phyloP scores from a whole-genome alignment of 1,140 invertebrate species.

The Drosophila punjabiensis region DNA sequence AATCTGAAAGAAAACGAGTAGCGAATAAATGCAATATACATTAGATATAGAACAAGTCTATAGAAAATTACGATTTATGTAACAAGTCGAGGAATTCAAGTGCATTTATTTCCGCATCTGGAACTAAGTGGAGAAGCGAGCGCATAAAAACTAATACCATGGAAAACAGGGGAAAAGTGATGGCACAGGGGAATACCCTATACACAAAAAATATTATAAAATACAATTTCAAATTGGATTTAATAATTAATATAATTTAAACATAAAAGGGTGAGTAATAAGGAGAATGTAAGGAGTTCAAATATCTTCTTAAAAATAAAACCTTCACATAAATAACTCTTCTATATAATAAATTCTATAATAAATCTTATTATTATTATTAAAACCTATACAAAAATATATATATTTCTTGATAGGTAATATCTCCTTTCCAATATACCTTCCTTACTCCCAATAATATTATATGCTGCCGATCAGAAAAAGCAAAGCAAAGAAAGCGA shows the following conservation, averaged over 20 bases:
- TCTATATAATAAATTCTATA: neutral
- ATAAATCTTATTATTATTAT: neutral
- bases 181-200: neutral
- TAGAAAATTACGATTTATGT: constrained; percentile 84
- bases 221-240: neutral
- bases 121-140: constrained; percentile 55
- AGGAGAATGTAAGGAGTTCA: too few species aligned
- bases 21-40: constrained; percentile 77
- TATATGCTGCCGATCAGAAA: constrained; percentile 28
- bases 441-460: neutral
- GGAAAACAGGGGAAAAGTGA: neutral
- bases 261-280: neutral
- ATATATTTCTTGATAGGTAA: neutral
- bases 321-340: neutral
- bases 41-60: constrained; percentile 76
- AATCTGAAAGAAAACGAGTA: constrained; percentile 61
- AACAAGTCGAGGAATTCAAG: constrained; percentile 79
- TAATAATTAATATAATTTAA: neutral
- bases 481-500: constrained; percentile 42
- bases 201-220: neutral
- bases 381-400: neutral
- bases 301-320: neutral
- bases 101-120: constrained; percentile 81
- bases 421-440: neutral
- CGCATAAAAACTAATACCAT: constrained; percentile 34